Evolutionary conservation across 2,113 vertebrate species (phyloP).

Genomic region (Cairina moschata): DNA sequence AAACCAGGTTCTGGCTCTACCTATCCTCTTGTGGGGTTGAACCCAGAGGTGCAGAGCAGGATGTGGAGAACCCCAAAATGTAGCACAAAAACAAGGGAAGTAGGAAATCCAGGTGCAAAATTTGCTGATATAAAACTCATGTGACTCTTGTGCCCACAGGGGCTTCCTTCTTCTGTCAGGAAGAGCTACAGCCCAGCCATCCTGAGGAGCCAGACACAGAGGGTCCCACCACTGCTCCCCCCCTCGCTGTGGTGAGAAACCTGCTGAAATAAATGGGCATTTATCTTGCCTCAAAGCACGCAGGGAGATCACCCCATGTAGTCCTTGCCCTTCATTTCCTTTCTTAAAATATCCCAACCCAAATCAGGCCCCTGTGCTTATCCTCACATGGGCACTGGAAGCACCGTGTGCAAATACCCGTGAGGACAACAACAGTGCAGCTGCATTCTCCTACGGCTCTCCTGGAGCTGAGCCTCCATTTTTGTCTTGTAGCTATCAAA

Average conservation of each 20-base stretch:
- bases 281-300: not conserved
- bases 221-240: not conserved
- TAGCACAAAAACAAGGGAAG: not conserved
- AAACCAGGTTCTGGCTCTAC: not conserved
- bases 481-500: not conserved
- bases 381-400: not conserved
- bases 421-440: not conserved
- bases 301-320: not conserved
- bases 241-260: not conserved
- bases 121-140: not conserved
- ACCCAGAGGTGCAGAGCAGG: accelerated
- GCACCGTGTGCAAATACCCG: not conserved
- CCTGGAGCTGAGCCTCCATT: not conserved
- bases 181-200: not conserved
- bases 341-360: not conserved
- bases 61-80: not conserved
- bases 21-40: not conserved
- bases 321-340: not conserved
- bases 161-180: not conserved
- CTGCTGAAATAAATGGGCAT: not conserved
- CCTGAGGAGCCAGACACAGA: not conserved
- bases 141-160: not conserved
- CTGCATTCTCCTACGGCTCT: not conserved
- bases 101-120: not conserved
- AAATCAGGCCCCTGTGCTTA: not conserved